phyloP scores from a whole-genome alignment of 1,140 invertebrate genomes.

The Hesperophylax magnus region DNA sequence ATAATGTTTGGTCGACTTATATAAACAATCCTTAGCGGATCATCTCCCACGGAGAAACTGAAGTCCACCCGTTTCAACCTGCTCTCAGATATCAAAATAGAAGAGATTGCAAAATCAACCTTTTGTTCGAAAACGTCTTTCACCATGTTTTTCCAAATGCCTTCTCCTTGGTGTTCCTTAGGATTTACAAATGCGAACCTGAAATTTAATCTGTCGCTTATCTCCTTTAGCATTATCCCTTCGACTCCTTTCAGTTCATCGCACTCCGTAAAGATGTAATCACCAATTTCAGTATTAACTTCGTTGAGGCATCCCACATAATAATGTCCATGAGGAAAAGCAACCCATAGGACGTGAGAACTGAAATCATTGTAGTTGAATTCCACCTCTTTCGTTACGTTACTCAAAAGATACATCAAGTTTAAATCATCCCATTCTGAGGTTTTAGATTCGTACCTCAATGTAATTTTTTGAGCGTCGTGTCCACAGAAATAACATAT shows the following conservation, averaged over 20 bases:
- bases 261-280: constrained; percentile 23
- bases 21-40: constrained; percentile 48
- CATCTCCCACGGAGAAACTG: constrained; percentile 30
- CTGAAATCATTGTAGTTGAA: constrained; percentile 35
- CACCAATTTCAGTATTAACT: background rate
- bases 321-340: constrained; percentile 13
- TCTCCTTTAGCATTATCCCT: constrained; percentile 31
- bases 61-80: constrained; percentile 40
- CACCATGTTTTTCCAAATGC: constrained; percentile 46
- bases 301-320: constrained; percentile 34
- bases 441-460: background rate
- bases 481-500: constrained; percentile 49
- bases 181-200: constrained; percentile 32
- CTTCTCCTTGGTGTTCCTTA: constrained; percentile 1
- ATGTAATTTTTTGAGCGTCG: constrained; percentile 34
- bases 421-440: background rate
- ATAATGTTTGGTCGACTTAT: constrained; percentile 27
- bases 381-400: constrained; percentile 14
- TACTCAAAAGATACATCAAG: background rate
- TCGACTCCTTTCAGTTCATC: constrained; percentile 27
- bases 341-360: constrained; percentile 35
- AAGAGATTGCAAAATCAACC: constrained; percentile 48
- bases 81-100: constrained; percentile 42
- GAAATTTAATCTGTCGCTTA: constrained; percentile 45
- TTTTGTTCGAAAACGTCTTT: constrained; percentile 34